Conservation (phyloP, 2,888 invertebrate species). For the Selenia dentaria region DNA sequence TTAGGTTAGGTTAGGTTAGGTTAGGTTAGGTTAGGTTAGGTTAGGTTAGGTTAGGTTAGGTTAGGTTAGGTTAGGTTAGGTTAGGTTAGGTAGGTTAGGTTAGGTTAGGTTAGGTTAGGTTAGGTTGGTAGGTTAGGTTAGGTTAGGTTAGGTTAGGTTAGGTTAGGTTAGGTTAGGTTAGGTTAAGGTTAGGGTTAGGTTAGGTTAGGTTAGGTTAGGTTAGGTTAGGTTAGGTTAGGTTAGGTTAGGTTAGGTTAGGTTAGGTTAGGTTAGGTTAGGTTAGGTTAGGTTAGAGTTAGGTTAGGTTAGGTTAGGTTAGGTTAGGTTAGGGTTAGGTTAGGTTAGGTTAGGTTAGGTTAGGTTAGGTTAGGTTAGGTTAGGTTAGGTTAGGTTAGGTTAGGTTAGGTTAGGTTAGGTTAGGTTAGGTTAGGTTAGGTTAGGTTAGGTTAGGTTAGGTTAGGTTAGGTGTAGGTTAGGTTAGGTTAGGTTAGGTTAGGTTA, state of each 20-base stretch:
- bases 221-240: slow-evolving; percentile 30
- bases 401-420: slow-evolving; percentile 28
- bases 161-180: slow-evolving; percentile 29
- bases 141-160: slow-evolving; percentile 37
- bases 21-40: slow-evolving; percentile 24
- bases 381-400: slow-evolving; percentile 29
- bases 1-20: slow-evolving; percentile 29
- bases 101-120: no score
- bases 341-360: slow-evolving; percentile 25
- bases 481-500: slow-evolving; percentile 29
- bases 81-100: no score
- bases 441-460: slow-evolving; percentile 26
- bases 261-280: slow-evolving; percentile 26
- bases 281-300: no score
- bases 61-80: slow-evolving; percentile 34
- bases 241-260: slow-evolving; percentile 29
- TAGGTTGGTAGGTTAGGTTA: no score
- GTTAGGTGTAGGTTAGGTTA: no score
- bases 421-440: slow-evolving; percentile 24
- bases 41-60: slow-evolving; percentile 28
- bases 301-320: no score
- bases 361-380: slow-evolving; percentile 25
- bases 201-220: slow-evolving; percentile 27
- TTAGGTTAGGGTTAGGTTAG: no score
- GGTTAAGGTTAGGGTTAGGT: slow-evolving; percentile 23